Evolutionary conservation across 2,888 invertebrate genomes (phyloP), one percentile per base, ranked within the genome.

Genomic region (Eumerus sabulonum): DNA sequence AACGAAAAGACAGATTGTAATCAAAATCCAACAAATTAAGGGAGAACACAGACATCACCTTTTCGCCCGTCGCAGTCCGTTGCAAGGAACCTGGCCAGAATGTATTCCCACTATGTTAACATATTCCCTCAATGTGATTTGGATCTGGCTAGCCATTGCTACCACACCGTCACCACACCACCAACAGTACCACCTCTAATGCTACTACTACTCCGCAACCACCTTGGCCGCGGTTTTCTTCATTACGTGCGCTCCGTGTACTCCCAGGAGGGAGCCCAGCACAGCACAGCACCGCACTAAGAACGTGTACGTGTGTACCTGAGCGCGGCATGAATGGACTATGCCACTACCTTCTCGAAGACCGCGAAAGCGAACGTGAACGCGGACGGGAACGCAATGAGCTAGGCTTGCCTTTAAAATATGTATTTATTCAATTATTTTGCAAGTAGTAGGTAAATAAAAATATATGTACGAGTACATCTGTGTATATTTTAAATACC

Each of bases 11-110:
- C 83, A 84, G 84, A 84, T 84, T 83, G 83, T 83, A 83, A 84
- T 84, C 83, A 83, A 83, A 84, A 84, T 84, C 82, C 84, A 84
- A 84, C 84, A 84, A 84, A 84, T 84, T 84, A 84, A 84, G 83
- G 82, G 81, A n/a, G n/a, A 83, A 84, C 83, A 84, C 84, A 84
- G 84, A 84, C 84, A 84, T 84, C 84, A 84, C 84, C 83, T 84
- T 83, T 83, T 82, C 74, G 63, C 57, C 45, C 59, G 42, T 42
- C 11, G n/a, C n/a, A n/a, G 40, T n/a, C 40, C 12, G 9, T 11
- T 40, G 11, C 40, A 11, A 9, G 3, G 40, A 3, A 11, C 3
- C 3, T n/a, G n/a, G n/a, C 40, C 12, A 40, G 48, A 54, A 45
- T 62, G 67, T 67, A 57, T 79, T 73, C 73, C 63, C 63, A 79